Evolutionary conservation across 2,888 invertebrate species (phyloP), one percentile per base, ranked within the genome.

Genomic region (Cerastis rubricosa): DNA sequence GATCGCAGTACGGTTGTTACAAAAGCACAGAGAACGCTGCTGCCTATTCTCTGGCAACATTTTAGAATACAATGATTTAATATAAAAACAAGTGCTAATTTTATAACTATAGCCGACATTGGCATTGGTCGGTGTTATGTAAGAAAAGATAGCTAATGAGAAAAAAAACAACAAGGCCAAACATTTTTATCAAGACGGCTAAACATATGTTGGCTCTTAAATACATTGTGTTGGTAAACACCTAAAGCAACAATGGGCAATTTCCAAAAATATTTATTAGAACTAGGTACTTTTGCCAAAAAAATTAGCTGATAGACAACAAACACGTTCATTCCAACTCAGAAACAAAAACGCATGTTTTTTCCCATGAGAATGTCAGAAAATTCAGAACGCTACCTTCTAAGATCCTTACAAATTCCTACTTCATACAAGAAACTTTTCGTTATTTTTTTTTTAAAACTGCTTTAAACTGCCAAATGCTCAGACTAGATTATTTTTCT

Each of bases 41-140:
- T n/a, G n/a, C n/a, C n/a, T n/a, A n/a, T n/a, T n/a, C n/a, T n/a
- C n/a, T n/a, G n/a, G n/a, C n/a, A 61, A 59, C 19, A 17, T n/a
- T 22, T 45, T 29, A 40, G 59, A 47, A 65, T 45, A 22, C 22
- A 63, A 11, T 54, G 0, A 64, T 68, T 59, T 49, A 57, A 47
- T 54, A 57, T 72, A n/a, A 69, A n/a, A 29, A 19, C 35, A 57
- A 14, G n/a, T 78, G 69, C 5, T 65, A 40, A 22, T 64, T 59
- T 72, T 19, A 51, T 61, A 61, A 49, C 40, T 49, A 57, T 40
- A 73, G 45, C 25, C 71, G 71, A 82, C 83, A 77, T 83, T 83
- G 85, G 57, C 63, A 74, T 47, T 69, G 81, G 65, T 29, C 40
- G 54, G 19, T 25, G 11, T 71, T 71, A 74, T n/a, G 61, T 76